Evolutionary conservation across 2,113 vertebrate species (phyloP), one percentile per base, ranked within the genome.

Genomic region (Lampris incognitus): DNA sequence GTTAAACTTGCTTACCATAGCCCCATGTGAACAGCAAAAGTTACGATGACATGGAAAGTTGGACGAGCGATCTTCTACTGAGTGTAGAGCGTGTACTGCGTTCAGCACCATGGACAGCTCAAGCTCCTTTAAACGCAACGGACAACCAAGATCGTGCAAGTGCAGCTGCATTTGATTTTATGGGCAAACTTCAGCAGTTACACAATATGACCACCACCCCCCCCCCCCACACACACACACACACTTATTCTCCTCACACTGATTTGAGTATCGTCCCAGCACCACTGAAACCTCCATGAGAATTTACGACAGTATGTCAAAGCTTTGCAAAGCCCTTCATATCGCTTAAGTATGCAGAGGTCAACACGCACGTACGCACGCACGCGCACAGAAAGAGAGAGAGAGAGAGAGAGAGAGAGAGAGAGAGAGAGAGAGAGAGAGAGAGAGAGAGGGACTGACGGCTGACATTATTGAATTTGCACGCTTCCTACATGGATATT

Each of bases 31-130:
- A 40, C 74, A 61, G 51, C 3, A 13, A 3, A 61, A 40, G 50
- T 37, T 71, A 10, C 44, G 50, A 48, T 41, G 41, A 73, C 69
- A 71, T 62, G 50, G 57, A n/a, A 36, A 8, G 11, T 39, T 69
- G 24, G 55, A 57, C 11, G 48, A 60, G 54, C 74, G 55, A 42
- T 24, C 24, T 24, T 24, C 24, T 24, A 24, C 24, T 24, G 24
- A 24, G 24, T 24, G 24, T 24, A 24, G 24, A 24, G 24, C 24
- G 0, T 24, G 24, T 24, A 24, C 24, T 24, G 24, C 24, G 24
- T 76, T 76, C 65, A 85, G 79, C 51, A 80, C 79, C 84, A 81
- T 9, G 75, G 80, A 75, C 38, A 83, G 69, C 58, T 74, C 78
- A 64, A 83, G 69, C 58, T 74, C 78, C 60, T 7, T 6, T 37